A percentile compares a stretch with the other conserved stretches of the same genome.
These are phyloP conservation scores for Cyclophora albipunctata DNA, from an alignment of 2,888 invertebrate genomes.

Conservation along the genomic window DNA sequence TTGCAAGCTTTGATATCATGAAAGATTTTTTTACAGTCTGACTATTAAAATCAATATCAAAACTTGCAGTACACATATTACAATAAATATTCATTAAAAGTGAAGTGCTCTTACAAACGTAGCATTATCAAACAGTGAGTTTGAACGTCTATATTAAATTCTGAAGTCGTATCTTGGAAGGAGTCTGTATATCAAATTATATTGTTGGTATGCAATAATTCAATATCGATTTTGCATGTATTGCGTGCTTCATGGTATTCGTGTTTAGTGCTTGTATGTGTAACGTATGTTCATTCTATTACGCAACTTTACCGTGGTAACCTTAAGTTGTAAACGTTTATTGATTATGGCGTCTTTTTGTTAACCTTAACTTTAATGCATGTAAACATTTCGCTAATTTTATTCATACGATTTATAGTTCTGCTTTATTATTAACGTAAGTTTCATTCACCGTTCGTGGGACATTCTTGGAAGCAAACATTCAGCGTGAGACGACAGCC, in stretches of 20 bases:
- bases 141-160: no score
- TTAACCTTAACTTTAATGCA: not conserved
- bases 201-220: no score
- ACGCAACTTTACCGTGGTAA: conserved; percentile 9
- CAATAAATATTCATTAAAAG: no score
- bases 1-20: no score
- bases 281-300: conserved; percentile 9
- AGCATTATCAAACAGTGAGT: no score
- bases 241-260: conserved; percentile 18
- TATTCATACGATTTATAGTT: not conserved
- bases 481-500: conserved; percentile 42
- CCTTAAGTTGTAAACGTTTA: conserved; percentile 3
- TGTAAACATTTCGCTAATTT: not conserved
- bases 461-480: conserved; percentile 28
- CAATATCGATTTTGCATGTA: conserved; percentile 17
- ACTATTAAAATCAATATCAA: no score
- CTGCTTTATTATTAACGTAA: not conserved
- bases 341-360: conserved; percentile 11
- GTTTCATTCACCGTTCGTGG: conserved; percentile 3
- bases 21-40: no score
- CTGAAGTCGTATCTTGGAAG: no score
- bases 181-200: no score
- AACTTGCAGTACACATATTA: no score
- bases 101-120: no score
- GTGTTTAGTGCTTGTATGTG: conserved; percentile 14